Percentiles rank a stretch among this genome's conserved stretches.
phyloP scores from a whole-genome alignment of 2,797 vertebrate genomes.

The Cynodonichthys magdalenae region DNA sequence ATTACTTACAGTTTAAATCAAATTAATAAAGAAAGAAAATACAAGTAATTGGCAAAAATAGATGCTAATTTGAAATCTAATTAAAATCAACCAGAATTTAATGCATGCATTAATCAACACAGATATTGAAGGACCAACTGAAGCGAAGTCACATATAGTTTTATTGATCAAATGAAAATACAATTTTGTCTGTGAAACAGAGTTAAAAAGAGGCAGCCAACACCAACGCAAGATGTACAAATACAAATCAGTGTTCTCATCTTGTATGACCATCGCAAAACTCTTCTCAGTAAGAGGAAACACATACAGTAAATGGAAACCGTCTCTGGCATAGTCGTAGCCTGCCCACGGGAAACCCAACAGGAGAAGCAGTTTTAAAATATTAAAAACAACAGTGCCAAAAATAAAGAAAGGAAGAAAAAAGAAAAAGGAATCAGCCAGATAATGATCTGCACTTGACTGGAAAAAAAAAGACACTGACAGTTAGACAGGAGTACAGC shows the following conservation, averaged over 20 bases:
- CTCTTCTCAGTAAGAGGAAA: constrained; percentile 30
- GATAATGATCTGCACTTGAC: constrained; percentile 64
- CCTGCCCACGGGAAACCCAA: constrained; percentile 47
- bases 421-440: constrained; percentile 35
- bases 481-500: constrained; percentile 73
- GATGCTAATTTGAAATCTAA: not conserved
- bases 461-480: constrained; percentile 71
- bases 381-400: constrained; percentile 50
- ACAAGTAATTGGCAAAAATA: not conserved
- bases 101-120: not conserved
- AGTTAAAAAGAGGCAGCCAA: constrained; percentile 5
- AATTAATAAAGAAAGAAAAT: not conserved
- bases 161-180: constrained; percentile 30
- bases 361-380: constrained; percentile 50
- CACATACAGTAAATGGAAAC: constrained; percentile 33
- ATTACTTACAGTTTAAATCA: constrained; percentile 5
- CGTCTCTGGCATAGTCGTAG: constrained; percentile 24
- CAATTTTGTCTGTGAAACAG: constrained; percentile 5
- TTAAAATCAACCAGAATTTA: not conserved
- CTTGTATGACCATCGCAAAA: constrained; percentile 20
- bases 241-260: constrained; percentile 29
- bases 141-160: constrained; percentile 12
- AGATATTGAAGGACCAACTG: constrained; percentile 23
- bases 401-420: constrained; percentile 19
- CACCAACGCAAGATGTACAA: constrained; percentile 10